These are phyloP conservation scores for Xerus rutilus DNA, from an alignment of 2,797 vertebrate genomes.

Conservation along the genomic window DNA sequence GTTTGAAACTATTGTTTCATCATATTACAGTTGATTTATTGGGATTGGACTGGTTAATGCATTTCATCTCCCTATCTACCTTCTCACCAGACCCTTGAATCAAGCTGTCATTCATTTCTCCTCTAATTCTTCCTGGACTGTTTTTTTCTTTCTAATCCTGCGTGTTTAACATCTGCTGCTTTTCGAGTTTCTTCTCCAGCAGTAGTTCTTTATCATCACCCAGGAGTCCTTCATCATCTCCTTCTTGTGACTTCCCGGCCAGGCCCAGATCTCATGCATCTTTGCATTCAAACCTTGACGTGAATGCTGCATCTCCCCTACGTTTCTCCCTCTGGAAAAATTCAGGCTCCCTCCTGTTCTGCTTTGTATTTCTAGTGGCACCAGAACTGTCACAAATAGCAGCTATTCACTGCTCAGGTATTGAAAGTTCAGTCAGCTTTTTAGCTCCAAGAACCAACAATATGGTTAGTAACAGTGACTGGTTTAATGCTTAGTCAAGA, in stretches of 20 bases:
- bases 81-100: neutral
- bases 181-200: conserved; percentile 28
- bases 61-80: neutral
- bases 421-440: conserved; percentile 28
- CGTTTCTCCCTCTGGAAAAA: neutral
- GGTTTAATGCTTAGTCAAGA: conserved; percentile 29
- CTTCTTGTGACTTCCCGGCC: neutral
- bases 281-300: neutral
- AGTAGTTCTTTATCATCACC: neutral
- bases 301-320: neutral
- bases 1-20: neutral
- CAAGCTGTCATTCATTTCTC: neutral
- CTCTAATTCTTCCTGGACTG: neutral
- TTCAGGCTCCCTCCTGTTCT: neutral
- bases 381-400: neutral
- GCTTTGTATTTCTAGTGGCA: neutral
- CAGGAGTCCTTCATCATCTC: neutral
- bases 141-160: neutral
- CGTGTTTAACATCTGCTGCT: neutral
- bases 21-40: neutral
- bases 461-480: neutral
- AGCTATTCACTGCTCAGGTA: neutral
- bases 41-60: neutral
- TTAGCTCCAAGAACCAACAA: neutral
- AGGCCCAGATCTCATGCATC: neutral